Evolutionary conservation across 2,888 invertebrate genomes (phyloP).

Genomic region (Hypsopygia costalis): DNA sequence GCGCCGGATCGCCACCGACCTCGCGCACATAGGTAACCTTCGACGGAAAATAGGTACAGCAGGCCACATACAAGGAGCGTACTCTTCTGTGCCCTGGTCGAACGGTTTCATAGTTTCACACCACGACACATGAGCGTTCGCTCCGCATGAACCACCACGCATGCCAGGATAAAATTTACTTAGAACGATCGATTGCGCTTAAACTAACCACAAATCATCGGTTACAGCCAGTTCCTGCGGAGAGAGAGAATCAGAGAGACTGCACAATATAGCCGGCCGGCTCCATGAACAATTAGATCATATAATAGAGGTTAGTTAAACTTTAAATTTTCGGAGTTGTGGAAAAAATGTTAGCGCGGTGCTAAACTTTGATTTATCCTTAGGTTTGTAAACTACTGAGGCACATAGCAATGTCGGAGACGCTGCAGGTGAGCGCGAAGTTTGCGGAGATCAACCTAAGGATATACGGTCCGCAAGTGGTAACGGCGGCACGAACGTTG

Average conservation of each 20-base stretch:
- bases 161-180: not conserved
- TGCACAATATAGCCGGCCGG: slow-evolving; percentile 95
- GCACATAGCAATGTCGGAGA: slow-evolving; percentile 96
- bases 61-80: slow-evolving; percentile 33
- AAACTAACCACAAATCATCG: not conserved
- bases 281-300: slow-evolving; percentile 99
- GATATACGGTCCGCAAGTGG: slow-evolving; percentile 96
- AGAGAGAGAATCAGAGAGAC: slow-evolving; percentile 87
- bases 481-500: slow-evolving; percentile 95
- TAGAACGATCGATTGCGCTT: not conserved
- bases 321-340: too few species aligned
- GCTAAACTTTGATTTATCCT: not conserved
- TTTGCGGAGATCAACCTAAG: slow-evolving; percentile 97
- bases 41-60: slow-evolving; percentile 60
- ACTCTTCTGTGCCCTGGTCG: slow-evolving; percentile 33
- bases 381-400: slow-evolving; percentile 97
- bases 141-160: slow-evolving; percentile 17
- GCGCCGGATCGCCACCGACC: slow-evolving; percentile 66
- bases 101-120: slow-evolving; percentile 1
- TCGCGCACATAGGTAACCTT: slow-evolving; percentile 74
- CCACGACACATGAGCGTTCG: slow-evolving; percentile 33
- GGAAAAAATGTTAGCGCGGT: too few species aligned
- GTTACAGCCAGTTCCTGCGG: slow-evolving; percentile 80
- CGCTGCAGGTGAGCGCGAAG: slow-evolving; percentile 96
- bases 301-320: slow-evolving; percentile 94